phyloP scores from a whole-genome alignment of 2,797 vertebrate genomes.

The Squalus acanthias region DNA sequence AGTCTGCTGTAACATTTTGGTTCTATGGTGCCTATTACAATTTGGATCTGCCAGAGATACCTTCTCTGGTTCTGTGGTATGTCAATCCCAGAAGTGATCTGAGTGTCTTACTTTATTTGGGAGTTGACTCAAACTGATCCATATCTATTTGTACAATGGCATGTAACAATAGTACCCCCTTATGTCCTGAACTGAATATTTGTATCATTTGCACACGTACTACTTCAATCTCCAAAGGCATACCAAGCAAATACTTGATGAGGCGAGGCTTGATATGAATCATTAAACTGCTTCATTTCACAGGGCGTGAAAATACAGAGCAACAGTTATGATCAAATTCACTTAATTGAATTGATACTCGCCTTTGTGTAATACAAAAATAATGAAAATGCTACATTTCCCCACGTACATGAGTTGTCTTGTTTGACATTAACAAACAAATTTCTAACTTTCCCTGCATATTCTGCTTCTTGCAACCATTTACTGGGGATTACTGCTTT shows the following conservation, averaged over 20 bases:
- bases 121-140: background rate
- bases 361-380: background rate
- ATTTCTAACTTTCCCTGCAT: background rate
- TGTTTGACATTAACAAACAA: background rate
- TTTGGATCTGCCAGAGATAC: background rate
- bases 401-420: background rate
- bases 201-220: background rate
- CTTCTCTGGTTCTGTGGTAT: background rate
- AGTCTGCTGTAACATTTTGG: background rate
- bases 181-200: background rate
- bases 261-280: background rate
- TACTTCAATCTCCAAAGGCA: background rate
- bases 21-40: background rate
- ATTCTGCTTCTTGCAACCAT: background rate
- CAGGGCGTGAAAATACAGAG: background rate
- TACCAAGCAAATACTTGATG: background rate
- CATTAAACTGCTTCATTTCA: background rate
- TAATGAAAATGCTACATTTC: too few relatives aligned
- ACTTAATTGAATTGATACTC: too few relatives aligned
- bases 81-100: background rate
- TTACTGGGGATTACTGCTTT: background rate
- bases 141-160: background rate
- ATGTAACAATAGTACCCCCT: background rate
- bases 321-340: background rate
- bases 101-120: background rate